A percentile compares a stretch with the other conserved stretches of the same genome.
Evolutionary conservation across 2,113 vertebrate genomes (phyloP).

Genomic region (Rutilus rutilus): DNA sequence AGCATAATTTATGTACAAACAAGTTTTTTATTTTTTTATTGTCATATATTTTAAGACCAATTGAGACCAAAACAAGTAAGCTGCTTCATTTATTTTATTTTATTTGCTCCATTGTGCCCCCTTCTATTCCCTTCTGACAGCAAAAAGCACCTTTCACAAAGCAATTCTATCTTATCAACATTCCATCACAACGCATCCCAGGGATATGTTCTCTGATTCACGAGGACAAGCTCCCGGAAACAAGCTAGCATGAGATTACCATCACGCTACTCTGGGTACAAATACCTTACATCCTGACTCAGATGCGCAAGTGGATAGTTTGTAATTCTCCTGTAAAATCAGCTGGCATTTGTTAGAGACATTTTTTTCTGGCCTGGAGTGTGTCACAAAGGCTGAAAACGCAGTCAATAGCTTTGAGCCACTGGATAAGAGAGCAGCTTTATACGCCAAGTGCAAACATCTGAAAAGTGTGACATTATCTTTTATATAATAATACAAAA

Average conservation of each 20-base stretch:
- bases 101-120: not conserved
- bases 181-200: constrained; percentile 21
- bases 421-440: constrained; percentile 10
- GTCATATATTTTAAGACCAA: not conserved
- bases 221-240: constrained; percentile 37
- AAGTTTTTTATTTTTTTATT: not conserved
- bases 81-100: not conserved
- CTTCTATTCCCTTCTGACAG: not conserved
- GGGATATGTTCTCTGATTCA: constrained; percentile 43
- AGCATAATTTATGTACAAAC: not conserved
- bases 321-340: constrained; percentile 51
- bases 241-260: constrained; percentile 53
- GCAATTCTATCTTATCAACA: constrained; percentile 35
- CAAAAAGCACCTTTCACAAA: constrained; percentile 27
- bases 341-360: constrained; percentile 46
- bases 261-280: constrained; percentile 50
- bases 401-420: constrained; percentile 35
- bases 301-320: constrained; percentile 32
- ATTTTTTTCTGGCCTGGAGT: constrained; percentile 36
- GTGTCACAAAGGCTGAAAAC: constrained; percentile 49
- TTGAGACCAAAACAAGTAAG: not conserved
- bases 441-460: not conserved
- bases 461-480: constrained; percentile 7
- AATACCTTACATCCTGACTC: constrained; percentile 40
- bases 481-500: not conserved